Evolutionary conservation across 92 coral and sea anemone species (phyloP), one percentile per base, ranked within the genome.

Genomic region (Siderastrea radians): DNA sequence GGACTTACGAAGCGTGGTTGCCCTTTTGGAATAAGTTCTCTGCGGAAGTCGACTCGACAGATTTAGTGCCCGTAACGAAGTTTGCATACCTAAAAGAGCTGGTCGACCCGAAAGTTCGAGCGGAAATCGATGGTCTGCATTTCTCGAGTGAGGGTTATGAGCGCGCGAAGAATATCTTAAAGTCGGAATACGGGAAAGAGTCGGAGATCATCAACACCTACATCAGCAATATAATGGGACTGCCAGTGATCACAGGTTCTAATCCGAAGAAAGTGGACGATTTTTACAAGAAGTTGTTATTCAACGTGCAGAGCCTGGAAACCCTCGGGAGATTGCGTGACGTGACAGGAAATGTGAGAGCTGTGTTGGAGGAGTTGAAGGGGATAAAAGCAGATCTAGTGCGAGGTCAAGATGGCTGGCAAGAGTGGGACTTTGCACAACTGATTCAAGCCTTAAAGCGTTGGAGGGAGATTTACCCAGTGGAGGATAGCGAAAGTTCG

Each of bases 311-410:
- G 58, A 74, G 75, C 68, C 61, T 90, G 38, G 86, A 89, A 68
- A 90, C 90, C 3, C 67, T 90, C 63, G 93, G 90, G 45, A 89
- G 77, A 84, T 57, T 90, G 49, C 68, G 72, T n/a, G 90, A 85
- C 10, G 93, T 90, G 72, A 61, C 72, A 46, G 91, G 89, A 26
- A 82, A 81, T 60, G 91, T 53, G 52, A 70, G 91, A 1, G 26
- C 49, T 19, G 89, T 82, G 7, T 76, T 82, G 59, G 89, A 82
- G 50, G 82, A 88, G 70, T 66, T 88, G 15, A 82, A 88, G 52
- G 74, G 88, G 46, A 82, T 82, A 7, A 82, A 82, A 49, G 91
- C 89, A 1, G 93, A 79, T 51, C 64, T 90, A 5, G 90, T 90
- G 43, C 78, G 88, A 49, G 92, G 92, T 5, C 74, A 84, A 6